Evolutionary conservation across 2,888 invertebrate species (phyloP).

Genomic region (Saturnia japonica): DNA sequence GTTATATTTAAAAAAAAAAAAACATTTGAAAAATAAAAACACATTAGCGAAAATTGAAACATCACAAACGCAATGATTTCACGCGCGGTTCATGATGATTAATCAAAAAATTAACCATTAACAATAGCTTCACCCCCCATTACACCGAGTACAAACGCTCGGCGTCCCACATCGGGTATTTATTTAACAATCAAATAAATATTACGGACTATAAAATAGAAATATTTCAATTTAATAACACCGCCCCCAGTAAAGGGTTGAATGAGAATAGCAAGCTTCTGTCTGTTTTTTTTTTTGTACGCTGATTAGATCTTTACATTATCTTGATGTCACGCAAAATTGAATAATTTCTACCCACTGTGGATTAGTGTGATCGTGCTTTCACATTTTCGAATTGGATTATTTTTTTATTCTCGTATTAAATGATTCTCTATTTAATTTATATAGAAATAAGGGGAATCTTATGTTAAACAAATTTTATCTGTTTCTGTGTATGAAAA

Average conservation of each 20-base stretch:
- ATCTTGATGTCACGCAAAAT: constrained; percentile 79
- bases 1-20: constrained; percentile 21
- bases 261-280: constrained; percentile 56
- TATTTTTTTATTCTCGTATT: constrained; percentile 35
- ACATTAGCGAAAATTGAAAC: constrained; percentile 49
- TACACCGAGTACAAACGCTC: constrained; percentile 70
- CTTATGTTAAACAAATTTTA: background rate
- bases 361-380: constrained; percentile 48
- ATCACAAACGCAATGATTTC: constrained; percentile 66
- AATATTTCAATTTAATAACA: constrained; percentile 80
- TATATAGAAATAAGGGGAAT: constrained; percentile 28
- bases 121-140: constrained; percentile 74
- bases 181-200: constrained; percentile 82
- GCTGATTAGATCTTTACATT: constrained; percentile 61
- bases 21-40: background rate
- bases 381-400: constrained; percentile 42
- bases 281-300: constrained; percentile 54
- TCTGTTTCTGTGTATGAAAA: background rate
- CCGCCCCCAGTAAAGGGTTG: constrained; percentile 74
- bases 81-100: constrained; percentile 68
- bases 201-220: constrained; percentile 80
- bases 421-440: constrained; percentile 42
- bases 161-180: constrained; percentile 78
- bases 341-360: constrained; percentile 68
- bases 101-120: constrained; percentile 81